Evolutionary conservation across 2,888 invertebrate species (phyloP), one percentile per base, ranked within the genome.

Genomic region (Ashinkailepas kermadecensis): DNA sequence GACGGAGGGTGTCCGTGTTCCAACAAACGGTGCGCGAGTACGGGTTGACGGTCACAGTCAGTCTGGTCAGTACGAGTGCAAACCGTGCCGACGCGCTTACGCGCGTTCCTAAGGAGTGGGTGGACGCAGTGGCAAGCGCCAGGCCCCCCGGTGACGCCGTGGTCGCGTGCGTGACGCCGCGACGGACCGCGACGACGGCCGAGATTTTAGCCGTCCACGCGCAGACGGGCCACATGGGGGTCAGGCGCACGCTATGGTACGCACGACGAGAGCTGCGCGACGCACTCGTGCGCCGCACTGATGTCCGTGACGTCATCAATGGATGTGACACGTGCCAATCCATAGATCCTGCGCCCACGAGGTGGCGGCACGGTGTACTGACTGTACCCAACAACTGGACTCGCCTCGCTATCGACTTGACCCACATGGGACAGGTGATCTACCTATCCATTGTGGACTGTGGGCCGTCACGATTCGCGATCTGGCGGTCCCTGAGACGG

Each of bases 131-230:
- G 74, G 81, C 25, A n/a, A n/a, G n/a, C 74, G 12, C 59, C 13
- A 74, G 82, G 81, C 78, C 81, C 70, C 81, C 78, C 74, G 82
- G 80, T 59, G 74, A 78, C 23, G 82, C 81, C 81, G 82, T 82
- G n/a, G n/a, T n/a, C n/a, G n/a, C n/a, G n/a, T n/a, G n/a, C n/a
- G n/a, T n/a, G n/a, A n/a, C n/a, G n/a, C 74, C 70, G 74, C n/a
- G n/a, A 62, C 67, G 80, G 74, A 74, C 82, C 59, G 82, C 81
- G 81, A 81, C 81, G 81, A 62, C 70, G 74, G 74, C 81, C 70
- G 82, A 81, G 78, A 81, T 81, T 62, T 78, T 54, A 59, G 82
- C 80, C 74, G 80, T 81, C 70, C 80, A 81, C 81, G 74, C 81
- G 74, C 74, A 81, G 21, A 64, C n/a, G 21, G 64, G 64, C 18